phyloP scores from a whole-genome alignment of 2,797 vertebrate genomes.

The Poecilia velifera region DNA sequence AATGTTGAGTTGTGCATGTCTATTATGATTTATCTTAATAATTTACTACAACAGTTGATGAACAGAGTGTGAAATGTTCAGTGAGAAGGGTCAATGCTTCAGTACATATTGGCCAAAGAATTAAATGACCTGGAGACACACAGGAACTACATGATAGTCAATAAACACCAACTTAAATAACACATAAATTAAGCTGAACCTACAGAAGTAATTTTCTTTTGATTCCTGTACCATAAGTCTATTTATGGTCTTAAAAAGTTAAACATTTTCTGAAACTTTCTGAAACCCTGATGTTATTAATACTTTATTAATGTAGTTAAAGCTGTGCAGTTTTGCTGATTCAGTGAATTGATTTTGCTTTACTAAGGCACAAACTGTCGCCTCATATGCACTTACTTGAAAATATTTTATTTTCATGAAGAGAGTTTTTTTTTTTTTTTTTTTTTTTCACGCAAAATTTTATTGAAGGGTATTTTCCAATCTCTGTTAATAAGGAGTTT shows the following conservation, averaged over 20 bases:
- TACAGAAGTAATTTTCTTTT: background rate
- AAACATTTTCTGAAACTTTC: background rate
- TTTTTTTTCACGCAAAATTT: background rate
- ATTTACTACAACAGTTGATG: background rate
- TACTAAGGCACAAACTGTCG: background rate
- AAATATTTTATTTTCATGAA: background rate
- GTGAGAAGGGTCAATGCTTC: background rate
- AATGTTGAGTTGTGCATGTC: background rate
- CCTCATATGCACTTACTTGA: background rate
- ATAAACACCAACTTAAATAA: background rate
- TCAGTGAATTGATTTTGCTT: constrained; percentile 24
- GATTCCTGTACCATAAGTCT: background rate
- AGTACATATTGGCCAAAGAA: background rate
- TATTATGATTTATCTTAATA: background rate
- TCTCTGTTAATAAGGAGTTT: constrained; percentile 32
- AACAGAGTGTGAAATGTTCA: background rate
- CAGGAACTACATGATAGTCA: background rate
- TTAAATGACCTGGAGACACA: background rate
- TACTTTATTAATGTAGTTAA: constrained; percentile 8
- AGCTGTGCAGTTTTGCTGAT: background rate
- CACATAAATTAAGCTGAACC: background rate
- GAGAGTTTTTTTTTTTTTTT: too few relatives aligned
- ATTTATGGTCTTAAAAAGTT: too few relatives aligned
- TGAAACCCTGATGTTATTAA: constrained; percentile 9
- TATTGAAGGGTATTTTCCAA: constrained; percentile 14